A percentile compares a stretch with the other conserved stretches of the same genome.
phyloP scores from a whole-genome alignment of 2,888 invertebrate genomes.

The Drosophila lacicola region DNA sequence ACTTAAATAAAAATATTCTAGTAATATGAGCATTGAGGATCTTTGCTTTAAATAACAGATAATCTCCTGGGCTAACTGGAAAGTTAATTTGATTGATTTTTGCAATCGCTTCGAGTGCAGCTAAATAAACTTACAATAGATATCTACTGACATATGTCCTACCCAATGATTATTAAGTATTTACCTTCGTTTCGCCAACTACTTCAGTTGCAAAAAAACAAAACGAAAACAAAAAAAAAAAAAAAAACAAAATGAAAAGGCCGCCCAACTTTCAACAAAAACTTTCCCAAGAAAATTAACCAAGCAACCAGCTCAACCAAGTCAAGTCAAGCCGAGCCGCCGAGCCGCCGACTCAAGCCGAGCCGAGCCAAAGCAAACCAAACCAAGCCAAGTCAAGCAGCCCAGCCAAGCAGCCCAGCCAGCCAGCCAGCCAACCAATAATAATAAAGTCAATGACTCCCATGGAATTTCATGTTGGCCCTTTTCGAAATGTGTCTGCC shows the following conservation, averaged over 20 bases:
- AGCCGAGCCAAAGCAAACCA: slow-evolving; percentile 25
- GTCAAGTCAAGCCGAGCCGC: slow-evolving; percentile 39
- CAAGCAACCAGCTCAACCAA: slow-evolving; percentile 63
- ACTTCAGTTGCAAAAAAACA: slow-evolving; percentile 55
- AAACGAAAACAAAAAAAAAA: slow-evolving; percentile 12
- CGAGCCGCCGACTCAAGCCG: slow-evolving; percentile 16
- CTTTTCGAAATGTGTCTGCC: slow-evolving; percentile 79
- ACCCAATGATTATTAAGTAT: slow-evolving; percentile 44
- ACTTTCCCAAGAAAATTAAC: slow-evolving; percentile 79
- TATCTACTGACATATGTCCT: slow-evolving; percentile 27
- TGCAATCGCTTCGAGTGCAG: slow-evolving; percentile 11
- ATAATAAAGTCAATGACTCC: slow-evolving; percentile 82
- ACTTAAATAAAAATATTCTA: no score
- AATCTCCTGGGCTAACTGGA: not conserved
- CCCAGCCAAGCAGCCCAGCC: slow-evolving; percentile 20
- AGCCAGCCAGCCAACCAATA: slow-evolving; percentile 59
- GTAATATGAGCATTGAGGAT: no score
- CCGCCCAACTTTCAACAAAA: slow-evolving; percentile 75
- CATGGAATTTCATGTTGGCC: slow-evolving; percentile 82
- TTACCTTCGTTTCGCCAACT: slow-evolving; percentile 51
- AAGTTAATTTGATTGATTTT: slow-evolving; percentile 3
- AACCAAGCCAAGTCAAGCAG: slow-evolving; percentile 27
- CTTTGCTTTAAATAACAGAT: no score
- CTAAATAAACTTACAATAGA: slow-evolving; percentile 1
- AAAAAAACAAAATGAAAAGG: slow-evolving; percentile 39